These are phyloP conservation scores for Ceyx cyanopectus DNA, from an alignment of 2,113 vertebrate species.

Conservation along the genomic window DNA sequence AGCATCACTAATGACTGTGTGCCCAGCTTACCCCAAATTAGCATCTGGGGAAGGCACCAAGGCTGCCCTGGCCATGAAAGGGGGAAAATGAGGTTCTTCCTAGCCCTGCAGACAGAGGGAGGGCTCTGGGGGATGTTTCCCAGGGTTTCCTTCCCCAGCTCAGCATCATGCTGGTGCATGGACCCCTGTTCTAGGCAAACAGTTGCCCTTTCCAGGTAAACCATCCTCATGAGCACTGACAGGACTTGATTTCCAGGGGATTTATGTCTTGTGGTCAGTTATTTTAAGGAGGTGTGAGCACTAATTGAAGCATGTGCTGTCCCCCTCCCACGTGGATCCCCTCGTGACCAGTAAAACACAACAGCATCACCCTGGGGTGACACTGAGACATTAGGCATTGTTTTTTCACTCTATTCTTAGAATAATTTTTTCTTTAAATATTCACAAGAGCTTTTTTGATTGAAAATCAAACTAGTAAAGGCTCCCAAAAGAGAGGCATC, in stretches of 20 bases:
- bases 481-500: neutral
- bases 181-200: neutral
- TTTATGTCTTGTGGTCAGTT: neutral
- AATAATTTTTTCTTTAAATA: neutral
- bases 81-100: neutral
- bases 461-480: conserved; percentile 5
- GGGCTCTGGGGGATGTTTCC: rapidly evolving
- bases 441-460: neutral
- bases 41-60: neutral
- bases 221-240: neutral
- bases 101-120: rapidly evolving
- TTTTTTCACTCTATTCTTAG: neutral
- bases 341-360: rapidly evolving
- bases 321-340: neutral
- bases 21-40: neutral
- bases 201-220: neutral
- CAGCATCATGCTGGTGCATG: rapidly evolving
- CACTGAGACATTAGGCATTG: neutral
- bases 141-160: neutral
- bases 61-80: neutral
- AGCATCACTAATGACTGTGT: neutral
- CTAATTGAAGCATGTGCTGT: neutral
- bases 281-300: neutral
- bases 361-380: neutral
- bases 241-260: rapidly evolving